phyloP scores from a whole-genome alignment of 2,113 vertebrate genomes.

The Rhea pennata region DNA sequence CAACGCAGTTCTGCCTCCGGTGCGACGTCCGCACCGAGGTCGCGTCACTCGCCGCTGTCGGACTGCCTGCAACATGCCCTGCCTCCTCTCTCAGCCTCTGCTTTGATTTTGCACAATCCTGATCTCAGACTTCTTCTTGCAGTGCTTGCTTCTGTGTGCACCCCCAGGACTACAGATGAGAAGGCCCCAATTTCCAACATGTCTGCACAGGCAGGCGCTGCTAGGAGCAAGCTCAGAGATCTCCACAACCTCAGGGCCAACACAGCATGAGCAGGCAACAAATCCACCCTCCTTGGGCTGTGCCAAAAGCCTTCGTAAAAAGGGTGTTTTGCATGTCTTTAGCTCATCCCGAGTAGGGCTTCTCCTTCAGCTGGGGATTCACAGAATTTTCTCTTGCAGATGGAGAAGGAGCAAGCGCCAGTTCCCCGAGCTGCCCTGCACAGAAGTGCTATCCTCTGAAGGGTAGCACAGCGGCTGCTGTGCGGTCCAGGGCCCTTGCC shows the following conservation, averaged over 20 bases:
- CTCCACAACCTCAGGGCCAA: too few species aligned
- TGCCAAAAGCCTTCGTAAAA: neutral
- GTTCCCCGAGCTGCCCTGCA: neutral
- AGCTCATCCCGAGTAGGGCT: too few species aligned
- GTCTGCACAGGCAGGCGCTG: neutral
- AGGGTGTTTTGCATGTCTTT: neutral
- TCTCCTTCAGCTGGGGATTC: neutral
- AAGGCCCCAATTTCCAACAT: neutral
- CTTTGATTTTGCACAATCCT: neutral
- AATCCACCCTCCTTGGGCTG: neutral
- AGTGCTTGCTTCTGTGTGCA: neutral
- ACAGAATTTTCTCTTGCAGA: neutral
- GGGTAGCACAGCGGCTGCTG: accelerated
- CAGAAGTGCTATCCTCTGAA: neutral
- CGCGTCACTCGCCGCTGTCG: neutral
- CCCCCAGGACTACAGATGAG: neutral
- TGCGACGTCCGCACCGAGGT: too few species aligned
- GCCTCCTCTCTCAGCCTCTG: neutral
- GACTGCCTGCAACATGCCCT: neutral
- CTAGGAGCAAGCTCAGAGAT: neutral
- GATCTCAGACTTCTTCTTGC: neutral
- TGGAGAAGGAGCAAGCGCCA: neutral
- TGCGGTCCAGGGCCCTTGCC: neutral
- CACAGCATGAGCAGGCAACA: neutral
- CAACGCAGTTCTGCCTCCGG: neutral